Evolutionary conservation across 1,140 invertebrate species (phyloP).

Genomic region (Galleria mellonella): DNA sequence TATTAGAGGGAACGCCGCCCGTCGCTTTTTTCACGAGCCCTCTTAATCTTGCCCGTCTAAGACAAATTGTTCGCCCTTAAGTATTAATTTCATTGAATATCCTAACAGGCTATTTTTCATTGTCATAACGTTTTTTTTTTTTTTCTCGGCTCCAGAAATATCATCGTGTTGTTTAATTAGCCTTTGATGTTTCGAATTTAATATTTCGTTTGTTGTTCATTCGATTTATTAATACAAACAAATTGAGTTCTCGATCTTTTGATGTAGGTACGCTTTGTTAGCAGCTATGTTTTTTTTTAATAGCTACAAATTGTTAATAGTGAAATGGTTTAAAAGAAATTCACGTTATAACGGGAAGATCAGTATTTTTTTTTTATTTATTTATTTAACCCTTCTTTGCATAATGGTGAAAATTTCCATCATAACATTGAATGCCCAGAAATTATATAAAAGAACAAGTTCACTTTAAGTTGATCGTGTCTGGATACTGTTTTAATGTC

Average conservation of each 20-base stretch:
- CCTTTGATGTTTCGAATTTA: conserved; percentile 27
- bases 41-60: conserved; percentile 41
- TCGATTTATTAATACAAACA: neutral
- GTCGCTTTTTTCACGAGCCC: conserved; percentile 39
- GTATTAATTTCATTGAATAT: conserved; percentile 58
- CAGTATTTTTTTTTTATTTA: too few species aligned
- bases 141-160: too few species aligned
- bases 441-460: too few species aligned
- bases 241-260: too few species aligned
- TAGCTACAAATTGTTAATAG: conserved; percentile 15
- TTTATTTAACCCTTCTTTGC: too few species aligned
- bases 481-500: too few species aligned
- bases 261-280: conserved; percentile 21
- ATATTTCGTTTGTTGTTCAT: conserved; percentile 14
- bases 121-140: conserved; percentile 40
- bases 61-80: conserved; percentile 50
- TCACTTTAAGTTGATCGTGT: too few species aligned
- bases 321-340: too few species aligned
- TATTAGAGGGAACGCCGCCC: conserved; percentile 42
- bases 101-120: conserved; percentile 40
- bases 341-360: too few species aligned
- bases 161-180: conserved; percentile 40
- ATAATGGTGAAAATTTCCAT: too few species aligned
- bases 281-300: conserved; percentile 30
- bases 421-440: too few species aligned